These are phyloP conservation scores for Epizoanthus rinbou DNA, from an alignment of 92 coral and sea anemone species.

Conservation along the genomic window DNA sequence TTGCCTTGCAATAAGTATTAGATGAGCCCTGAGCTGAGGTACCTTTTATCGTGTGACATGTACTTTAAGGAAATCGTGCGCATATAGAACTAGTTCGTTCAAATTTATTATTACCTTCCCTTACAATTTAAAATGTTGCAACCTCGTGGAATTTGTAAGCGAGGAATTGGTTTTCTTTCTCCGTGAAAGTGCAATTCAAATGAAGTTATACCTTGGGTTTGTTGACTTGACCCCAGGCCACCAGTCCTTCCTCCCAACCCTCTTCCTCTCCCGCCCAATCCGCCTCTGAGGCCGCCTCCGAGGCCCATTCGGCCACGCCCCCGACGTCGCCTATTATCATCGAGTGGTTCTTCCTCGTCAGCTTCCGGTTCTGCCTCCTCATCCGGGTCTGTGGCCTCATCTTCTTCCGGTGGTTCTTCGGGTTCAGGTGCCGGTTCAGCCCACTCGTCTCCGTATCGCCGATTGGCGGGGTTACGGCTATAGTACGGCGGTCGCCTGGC, in stretches of 20 bases:
- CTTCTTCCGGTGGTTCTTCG: constrained; percentile 40
- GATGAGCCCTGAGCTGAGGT: too few species aligned
- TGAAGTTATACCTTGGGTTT: too few species aligned
- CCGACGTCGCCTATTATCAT: constrained; percentile 9
- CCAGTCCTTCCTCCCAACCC: not conserved
- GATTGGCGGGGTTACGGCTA: constrained; percentile 18
- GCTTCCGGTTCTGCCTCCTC: constrained; percentile 36
- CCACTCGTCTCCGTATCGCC: constrained; percentile 29
- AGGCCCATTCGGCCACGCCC: constrained; percentile 14
- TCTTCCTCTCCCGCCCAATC: not conserved
- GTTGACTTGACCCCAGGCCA: not conserved
- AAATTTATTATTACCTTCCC: too few species aligned
- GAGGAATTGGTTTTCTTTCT: too few species aligned
- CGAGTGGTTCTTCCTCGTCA: constrained; percentile 33
- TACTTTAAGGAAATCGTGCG: too few species aligned
- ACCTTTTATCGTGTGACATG: too few species aligned
- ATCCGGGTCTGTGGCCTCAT: constrained; percentile 20
- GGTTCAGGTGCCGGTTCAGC: constrained; percentile 37
- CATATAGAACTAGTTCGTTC: too few species aligned
- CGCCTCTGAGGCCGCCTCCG: not conserved
- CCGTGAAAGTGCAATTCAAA: too few species aligned
- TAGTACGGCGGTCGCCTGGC: constrained; percentile 13
- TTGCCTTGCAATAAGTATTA: too few species aligned
- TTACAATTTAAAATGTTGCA: too few species aligned
- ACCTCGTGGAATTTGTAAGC: too few species aligned